Evolutionary conservation across 2,888 invertebrate species (phyloP).

Genomic region (Protophormia terraenovae): DNA sequence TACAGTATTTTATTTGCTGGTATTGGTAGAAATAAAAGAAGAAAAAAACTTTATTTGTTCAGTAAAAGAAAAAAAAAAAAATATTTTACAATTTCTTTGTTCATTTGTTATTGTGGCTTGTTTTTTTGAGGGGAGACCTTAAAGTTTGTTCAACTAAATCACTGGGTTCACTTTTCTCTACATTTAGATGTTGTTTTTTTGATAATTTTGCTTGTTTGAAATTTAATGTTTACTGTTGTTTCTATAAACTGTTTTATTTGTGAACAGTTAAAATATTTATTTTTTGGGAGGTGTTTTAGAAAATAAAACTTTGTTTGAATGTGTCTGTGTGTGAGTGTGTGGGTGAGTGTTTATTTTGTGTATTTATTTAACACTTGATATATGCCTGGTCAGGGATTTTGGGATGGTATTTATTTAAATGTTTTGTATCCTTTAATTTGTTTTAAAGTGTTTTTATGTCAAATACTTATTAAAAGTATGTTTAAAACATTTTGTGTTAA

Average conservation of each 20-base stretch:
- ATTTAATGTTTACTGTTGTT: neutral
- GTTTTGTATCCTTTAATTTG: neutral
- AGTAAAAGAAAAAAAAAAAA: too few species aligned
- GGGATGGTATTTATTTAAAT: slow-evolving; percentile 18
- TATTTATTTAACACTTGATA: slow-evolving; percentile 37
- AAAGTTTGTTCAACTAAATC: neutral
- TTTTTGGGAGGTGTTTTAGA: neutral
- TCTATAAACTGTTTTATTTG: neutral
- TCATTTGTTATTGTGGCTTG: neutral
- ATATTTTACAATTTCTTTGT: too few species aligned
- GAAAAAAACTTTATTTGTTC: neutral
- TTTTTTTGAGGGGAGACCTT: neutral
- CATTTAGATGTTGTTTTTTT: neutral
- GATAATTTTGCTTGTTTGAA: neutral
- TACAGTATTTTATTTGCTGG: neutral
- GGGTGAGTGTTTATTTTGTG: neutral
- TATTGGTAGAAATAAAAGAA: neutral
- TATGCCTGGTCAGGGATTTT: slow-evolving; percentile 30
- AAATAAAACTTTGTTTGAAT: neutral
- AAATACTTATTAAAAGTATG: neutral
- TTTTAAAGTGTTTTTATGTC: neutral
- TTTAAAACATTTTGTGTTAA: neutral
- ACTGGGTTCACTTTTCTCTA: neutral
- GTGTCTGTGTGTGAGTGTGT: neutral
- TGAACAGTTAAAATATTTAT: neutral